Evolutionary conservation across 2,113 vertebrate genomes (phyloP).

Genomic region (Thoracochromis brauschi): DNA sequence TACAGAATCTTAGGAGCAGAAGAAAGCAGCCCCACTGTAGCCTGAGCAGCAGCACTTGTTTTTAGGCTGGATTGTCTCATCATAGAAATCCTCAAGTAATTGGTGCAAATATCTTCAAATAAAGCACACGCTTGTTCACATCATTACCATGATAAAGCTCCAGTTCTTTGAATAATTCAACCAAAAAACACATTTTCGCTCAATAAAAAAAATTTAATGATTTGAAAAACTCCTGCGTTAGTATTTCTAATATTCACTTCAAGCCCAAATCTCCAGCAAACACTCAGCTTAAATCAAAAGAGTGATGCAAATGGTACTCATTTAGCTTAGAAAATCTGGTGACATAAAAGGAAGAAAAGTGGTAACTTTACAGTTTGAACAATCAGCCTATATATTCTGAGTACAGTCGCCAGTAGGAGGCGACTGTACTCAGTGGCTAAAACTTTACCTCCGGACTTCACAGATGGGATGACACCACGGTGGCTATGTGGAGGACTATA

Average conservation of each 20-base stretch:
- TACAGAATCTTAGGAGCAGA: not conserved
- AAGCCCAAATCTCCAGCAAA: not conserved
- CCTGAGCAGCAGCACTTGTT: not conserved
- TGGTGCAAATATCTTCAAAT: not conserved
- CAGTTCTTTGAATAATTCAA: not conserved
- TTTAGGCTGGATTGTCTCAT: not conserved
- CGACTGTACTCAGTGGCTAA: not conserved
- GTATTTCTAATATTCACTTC: not conserved
- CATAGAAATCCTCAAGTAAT: not conserved
- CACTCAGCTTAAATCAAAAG: not conserved
- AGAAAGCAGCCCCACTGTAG: not conserved
- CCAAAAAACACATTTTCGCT: not conserved
- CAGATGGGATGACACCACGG: not conserved
- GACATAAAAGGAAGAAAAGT: not conserved
- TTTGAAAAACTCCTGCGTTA: not conserved
- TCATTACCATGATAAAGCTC: not conserved
- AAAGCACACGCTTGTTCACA: not conserved
- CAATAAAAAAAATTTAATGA: not conserved
- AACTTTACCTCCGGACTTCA: accelerated
- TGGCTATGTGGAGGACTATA: not conserved
- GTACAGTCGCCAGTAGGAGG: not conserved
- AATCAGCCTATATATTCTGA: not conserved
- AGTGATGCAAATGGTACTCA: not conserved
- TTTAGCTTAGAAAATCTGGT: not conserved
- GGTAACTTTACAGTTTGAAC: not conserved